Percentiles rank a stretch among this genome's conserved stretches.
phyloP scores from a whole-genome alignment of 1,140 invertebrate species.

The Anthonomus grandis region DNA sequence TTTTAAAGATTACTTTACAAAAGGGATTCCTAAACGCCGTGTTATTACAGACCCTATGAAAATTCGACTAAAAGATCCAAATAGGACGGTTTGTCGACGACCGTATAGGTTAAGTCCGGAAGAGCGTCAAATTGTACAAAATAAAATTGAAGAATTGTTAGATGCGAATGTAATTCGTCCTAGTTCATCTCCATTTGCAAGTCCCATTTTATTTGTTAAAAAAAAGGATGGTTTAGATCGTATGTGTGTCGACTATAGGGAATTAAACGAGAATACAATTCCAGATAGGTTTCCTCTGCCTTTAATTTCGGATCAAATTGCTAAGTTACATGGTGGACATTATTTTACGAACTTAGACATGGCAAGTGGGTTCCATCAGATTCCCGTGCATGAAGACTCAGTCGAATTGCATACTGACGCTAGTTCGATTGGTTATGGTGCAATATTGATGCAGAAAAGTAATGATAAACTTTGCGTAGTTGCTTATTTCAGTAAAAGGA shows the following conservation, averaged over 20 bases:
- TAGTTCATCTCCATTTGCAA: slow-evolving; percentile 4
- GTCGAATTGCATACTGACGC: no score
- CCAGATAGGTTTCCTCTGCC: slow-evolving; percentile 31
- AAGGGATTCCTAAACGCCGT: neutral
- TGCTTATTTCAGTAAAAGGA: no score
- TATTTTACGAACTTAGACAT: no score
- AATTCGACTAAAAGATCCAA: slow-evolving; percentile 15
- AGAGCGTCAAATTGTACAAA: neutral
- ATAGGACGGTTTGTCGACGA: neutral
- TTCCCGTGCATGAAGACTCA: no score
- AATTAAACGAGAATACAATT: slow-evolving; percentile 29
- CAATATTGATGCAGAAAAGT: no score
- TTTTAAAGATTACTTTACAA: neutral
- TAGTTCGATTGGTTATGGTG: no score
- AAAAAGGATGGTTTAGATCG: neutral
- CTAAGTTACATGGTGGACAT: no score
- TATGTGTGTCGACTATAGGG: slow-evolving; percentile 37
- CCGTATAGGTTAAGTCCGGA: neutral
- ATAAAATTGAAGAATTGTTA: neutral
- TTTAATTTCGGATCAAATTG: slow-evolving; percentile 39
- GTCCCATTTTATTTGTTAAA: neutral
- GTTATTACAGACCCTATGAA: neutral
- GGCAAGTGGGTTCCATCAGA: no score
- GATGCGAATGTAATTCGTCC: neutral
- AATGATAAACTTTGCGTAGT: no score